Conservation (phyloP, 2,113 vertebrate species). For the Anhinga anhinga region DNA sequence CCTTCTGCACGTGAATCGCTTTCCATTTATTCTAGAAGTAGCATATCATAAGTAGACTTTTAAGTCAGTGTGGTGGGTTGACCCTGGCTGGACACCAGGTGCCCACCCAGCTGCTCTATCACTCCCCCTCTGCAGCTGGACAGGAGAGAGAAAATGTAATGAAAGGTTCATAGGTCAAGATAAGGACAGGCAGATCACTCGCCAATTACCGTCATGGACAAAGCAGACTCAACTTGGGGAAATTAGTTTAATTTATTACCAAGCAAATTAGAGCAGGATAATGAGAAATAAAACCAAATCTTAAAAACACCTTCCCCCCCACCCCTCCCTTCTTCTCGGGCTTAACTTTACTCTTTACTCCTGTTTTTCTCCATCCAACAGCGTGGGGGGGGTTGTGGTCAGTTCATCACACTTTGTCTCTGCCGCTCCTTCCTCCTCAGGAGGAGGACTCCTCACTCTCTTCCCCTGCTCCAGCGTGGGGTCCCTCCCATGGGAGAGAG, state of each 20-base stretch:
- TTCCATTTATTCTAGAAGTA: neutral
- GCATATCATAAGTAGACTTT: neutral
- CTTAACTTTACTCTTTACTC: too few species aligned
- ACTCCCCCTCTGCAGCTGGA: neutral
- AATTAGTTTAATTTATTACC: neutral
- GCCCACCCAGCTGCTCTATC: fast-evolving
- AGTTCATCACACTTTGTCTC: neutral
- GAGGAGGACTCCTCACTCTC: neutral
- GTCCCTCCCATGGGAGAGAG: neutral
- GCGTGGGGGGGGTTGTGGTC: fast-evolving
- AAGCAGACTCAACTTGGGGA: neutral
- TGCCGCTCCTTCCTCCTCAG: neutral
- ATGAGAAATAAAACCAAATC: neutral
- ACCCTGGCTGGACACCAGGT: neutral
- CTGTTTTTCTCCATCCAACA: too few species aligned
- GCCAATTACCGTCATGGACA: neutral
- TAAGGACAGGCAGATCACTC: neutral
- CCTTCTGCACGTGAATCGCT: neutral
- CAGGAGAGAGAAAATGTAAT: neutral
- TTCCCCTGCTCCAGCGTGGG: neutral
- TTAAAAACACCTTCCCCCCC: neutral
- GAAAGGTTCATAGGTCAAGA: neutral
- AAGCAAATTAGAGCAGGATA: neutral
- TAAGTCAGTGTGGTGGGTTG: neutral
- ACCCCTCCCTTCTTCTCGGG: neutral